Percentiles rank a stretch among this genome's conserved stretches.
Conservation (phyloP, 2,888 invertebrate genomes). For the Papilio protenor region DNA sequence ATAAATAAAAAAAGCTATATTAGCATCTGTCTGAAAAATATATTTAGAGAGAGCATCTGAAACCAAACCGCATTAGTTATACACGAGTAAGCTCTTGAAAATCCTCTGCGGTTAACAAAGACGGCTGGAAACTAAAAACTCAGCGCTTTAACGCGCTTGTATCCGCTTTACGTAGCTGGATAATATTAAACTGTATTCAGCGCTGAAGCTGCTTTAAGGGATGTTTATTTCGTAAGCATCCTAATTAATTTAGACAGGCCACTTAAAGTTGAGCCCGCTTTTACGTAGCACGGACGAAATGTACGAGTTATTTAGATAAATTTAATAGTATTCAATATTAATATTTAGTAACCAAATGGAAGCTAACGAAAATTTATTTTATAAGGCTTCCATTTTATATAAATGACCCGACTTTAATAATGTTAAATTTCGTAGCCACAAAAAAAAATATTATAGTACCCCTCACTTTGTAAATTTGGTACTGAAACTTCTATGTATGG, state of each 20-base stretch:
- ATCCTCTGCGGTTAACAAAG: slow-evolving; percentile 68
- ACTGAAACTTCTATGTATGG: too few species aligned
- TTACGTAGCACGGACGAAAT: slow-evolving; percentile 50
- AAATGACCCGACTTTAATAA: too few species aligned
- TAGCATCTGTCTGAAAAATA: slow-evolving; percentile 11
- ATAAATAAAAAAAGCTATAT: slow-evolving; percentile 36
- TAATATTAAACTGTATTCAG: slow-evolving; percentile 53
- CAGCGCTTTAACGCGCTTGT: slow-evolving; percentile 65
- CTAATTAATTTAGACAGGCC: slow-evolving; percentile 81
- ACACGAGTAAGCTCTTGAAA: slow-evolving; percentile 80
- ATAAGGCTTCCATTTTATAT: background rate
- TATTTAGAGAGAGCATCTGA: slow-evolving; percentile 58
- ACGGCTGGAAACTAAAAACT: slow-evolving; percentile 63
- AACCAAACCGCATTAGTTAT: slow-evolving; percentile 74
- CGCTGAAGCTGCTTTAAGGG: slow-evolving; percentile 66
- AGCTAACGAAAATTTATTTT: background rate
- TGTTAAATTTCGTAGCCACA: too few species aligned
- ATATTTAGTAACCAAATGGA: background rate
- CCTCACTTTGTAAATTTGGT: too few species aligned
- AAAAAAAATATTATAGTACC: too few species aligned
- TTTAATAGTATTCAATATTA: background rate
- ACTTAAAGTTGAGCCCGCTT: slow-evolving; percentile 63
- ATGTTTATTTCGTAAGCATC: slow-evolving; percentile 62
- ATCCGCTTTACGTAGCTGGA: slow-evolving; percentile 22
- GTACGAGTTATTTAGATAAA: slow-evolving; percentile 56